These are phyloP conservation scores for Melipona beecheii DNA, from an alignment of 2,888 invertebrate genomes.

Conservation along the genomic window DNA sequence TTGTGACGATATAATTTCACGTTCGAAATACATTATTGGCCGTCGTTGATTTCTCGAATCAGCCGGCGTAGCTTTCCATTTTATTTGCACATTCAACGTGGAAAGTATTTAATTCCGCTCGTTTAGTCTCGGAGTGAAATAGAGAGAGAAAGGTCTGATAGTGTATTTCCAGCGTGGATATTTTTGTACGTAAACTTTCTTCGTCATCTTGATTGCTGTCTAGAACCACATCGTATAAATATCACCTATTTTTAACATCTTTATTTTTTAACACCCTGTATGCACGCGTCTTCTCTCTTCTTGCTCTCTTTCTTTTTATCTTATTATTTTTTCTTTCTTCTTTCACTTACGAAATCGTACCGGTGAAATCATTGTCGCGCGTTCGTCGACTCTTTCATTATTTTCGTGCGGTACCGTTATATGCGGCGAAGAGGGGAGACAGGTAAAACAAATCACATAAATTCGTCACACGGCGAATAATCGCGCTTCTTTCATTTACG, in stretches of 20 bases:
- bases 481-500: slow-evolving; percentile 16
- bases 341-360: background rate
- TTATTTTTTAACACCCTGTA: background rate
- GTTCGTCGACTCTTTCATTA: slow-evolving; percentile 13
- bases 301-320: background rate
- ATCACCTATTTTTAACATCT: background rate
- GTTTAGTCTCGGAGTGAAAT: too few relatives aligned
- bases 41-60: too few relatives aligned
- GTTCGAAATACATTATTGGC: too few relatives aligned
- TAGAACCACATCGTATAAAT: background rate
- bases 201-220: background rate
- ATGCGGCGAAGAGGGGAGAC: background rate
- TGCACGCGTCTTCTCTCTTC: too few relatives aligned
- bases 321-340: background rate
- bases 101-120: too few relatives aligned
- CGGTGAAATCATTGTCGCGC: slow-evolving; percentile 4
- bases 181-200: background rate
- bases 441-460: slow-evolving; percentile 13
- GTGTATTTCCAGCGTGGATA: background rate
- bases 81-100: too few relatives aligned
- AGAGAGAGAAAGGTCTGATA: too few relatives aligned
- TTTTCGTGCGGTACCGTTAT: background rate
- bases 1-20: too few relatives aligned
- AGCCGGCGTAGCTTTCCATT: too few relatives aligned
- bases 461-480: slow-evolving; percentile 26